Base-by-base conservation (phyloP, 2,797 vertebrate species). In the Esox masquinongy region DNA sequence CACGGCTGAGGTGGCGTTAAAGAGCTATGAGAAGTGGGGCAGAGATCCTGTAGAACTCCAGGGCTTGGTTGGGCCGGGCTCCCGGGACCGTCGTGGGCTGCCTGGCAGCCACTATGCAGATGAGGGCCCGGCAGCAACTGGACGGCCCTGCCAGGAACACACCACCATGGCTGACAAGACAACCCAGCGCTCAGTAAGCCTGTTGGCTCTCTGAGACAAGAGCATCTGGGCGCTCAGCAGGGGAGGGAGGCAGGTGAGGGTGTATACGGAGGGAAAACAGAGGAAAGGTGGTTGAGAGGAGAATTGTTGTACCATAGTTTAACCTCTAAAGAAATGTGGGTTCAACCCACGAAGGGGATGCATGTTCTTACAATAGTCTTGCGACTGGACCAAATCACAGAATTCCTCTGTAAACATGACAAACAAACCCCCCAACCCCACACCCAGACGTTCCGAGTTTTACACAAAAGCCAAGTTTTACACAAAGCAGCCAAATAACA, bases 181-280 rank as follows among this genome's bases (percentile, higher is more conserved):
- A 63, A 77, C 74, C 12, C 77, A 80, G 80, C 51, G 82, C 78
- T 80, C 84, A 87, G 84, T 78, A 84, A 85, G 87, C 83, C 81
- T 49, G 80, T 84, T 79, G 77, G 86, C 88, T 92, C 88, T 39
- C 78, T 79, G 83, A 84, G 88, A 75, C 88, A 74, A 77, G 85
- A 88, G 88, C 93, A 93, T 93, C 90, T 94, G 92, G 89, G 85
- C 85, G 85, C 85, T 68, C 89, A 88, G 66, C 84, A 49, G 77
- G 88, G 78, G 79, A 34, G 4, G 9, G 64, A 80, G 12, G 61
- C 7, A 24, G 24, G n/a, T 43, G 14, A 36, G 34, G 24, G 34
- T 29, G 66, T 34, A 14, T 47, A n/a, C n/a, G n/a, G n/a, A 12
- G 36, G 36, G 36, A 47, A 14, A 14, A 2, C 43, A 47, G 43